A percentile compares a stretch with the other conserved stretches of the same genome.
These are phyloP conservation scores for Polydrusus tereticollis DNA, from an alignment of 2,888 invertebrate species.

Conservation along the genomic window DNA sequence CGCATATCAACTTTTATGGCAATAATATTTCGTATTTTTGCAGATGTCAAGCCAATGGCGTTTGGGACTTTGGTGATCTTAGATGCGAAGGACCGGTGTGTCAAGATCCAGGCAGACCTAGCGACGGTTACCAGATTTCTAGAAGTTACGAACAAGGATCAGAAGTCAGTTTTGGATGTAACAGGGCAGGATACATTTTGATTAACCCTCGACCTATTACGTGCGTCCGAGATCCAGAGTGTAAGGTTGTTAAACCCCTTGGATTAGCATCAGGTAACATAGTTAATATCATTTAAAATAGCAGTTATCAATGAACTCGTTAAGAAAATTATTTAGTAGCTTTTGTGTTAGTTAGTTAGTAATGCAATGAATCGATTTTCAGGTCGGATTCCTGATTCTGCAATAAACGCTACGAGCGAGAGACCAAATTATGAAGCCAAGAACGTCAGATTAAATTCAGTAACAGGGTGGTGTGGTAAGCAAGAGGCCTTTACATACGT, in stretches of 20 bases:
- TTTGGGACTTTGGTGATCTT: constrained; percentile 98
- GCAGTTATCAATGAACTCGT: not conserved
- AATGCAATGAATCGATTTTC: too few species aligned
- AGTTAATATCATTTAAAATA: too few species aligned
- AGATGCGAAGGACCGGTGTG: constrained; percentile 97
- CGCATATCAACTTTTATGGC: too few species aligned
- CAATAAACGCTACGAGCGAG: constrained; percentile 95
- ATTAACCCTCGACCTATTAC: constrained; percentile 92
- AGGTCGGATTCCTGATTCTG: constrained; percentile 88
- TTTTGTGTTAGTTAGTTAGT: too few species aligned
- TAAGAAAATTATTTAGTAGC: not conserved
- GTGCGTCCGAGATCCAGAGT: constrained; percentile 93
- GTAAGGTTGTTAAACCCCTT: constrained; percentile 90
- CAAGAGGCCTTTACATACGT: constrained; percentile 97
- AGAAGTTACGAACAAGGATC: constrained; percentile 90
- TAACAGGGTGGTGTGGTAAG: constrained; percentile 97
- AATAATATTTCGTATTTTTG: not conserved
- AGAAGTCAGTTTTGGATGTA: constrained; percentile 91
- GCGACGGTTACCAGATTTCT: constrained; percentile 90
- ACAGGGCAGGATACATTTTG: constrained; percentile 91
- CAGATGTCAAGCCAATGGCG: constrained; percentile 87
- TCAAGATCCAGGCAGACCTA: constrained; percentile 94
- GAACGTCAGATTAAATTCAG: constrained; percentile 90
- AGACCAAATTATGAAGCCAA: constrained; percentile 91
- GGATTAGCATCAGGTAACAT: constrained; percentile 89